A percentile compares a stretch with the other conserved stretches of the same genome.
Conservation (phyloP, 2,797 vertebrate species). For the Chiloscyllium punctatum region DNA sequence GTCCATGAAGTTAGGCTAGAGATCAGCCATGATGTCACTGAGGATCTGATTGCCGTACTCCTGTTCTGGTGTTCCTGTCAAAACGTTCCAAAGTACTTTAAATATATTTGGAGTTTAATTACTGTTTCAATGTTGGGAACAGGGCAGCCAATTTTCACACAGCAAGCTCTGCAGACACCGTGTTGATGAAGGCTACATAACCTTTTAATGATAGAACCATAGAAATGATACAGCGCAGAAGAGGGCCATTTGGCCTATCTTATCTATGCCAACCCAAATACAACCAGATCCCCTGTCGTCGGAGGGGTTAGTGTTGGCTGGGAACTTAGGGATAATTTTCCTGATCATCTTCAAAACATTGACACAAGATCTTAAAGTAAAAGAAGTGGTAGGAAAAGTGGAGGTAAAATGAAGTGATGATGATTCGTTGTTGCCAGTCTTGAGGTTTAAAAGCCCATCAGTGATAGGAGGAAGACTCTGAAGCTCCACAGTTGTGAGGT, state of each 20-base stretch:
- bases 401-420: background rate
- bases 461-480: background rate
- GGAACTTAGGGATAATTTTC: background rate
- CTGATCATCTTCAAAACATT: background rate
- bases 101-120: background rate
- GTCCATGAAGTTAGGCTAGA: no score
- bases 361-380: background rate
- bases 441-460: background rate
- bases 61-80: no score
- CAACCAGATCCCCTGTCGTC: background rate
- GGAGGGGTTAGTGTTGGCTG: background rate
- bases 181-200: background rate
- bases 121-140: background rate
- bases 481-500: slow-evolving; percentile 2
- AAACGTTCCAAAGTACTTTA: background rate
- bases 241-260: no score
- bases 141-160: background rate
- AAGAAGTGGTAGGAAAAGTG: background rate
- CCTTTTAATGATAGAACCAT: background rate
- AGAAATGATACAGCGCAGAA: no score
- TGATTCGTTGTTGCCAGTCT: background rate
- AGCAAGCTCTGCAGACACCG: background rate
- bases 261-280: no score
- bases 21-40: no score
- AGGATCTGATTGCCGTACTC: no score